These are phyloP conservation scores for Rafetus swinhoei DNA, from an alignment of 2,113 vertebrate genomes.

Conservation along the genomic window DNA sequence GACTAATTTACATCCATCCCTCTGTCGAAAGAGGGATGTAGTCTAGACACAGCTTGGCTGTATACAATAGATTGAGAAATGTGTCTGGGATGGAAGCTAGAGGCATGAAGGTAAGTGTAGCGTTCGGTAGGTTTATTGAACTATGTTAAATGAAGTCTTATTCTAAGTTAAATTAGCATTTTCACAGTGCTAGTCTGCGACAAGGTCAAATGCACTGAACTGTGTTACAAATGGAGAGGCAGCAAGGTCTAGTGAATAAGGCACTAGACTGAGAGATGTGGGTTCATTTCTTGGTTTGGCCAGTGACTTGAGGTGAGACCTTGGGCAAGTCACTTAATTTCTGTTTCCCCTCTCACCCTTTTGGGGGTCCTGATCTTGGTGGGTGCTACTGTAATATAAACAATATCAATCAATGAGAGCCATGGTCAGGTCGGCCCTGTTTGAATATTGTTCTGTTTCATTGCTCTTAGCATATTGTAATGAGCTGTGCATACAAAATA, in stretches of 20 bases:
- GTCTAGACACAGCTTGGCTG: too few relatives aligned
- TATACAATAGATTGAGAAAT: too few relatives aligned
- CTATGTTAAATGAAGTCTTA: not conserved
- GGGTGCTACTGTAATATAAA: not conserved
- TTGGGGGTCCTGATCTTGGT: constrained; percentile 8
- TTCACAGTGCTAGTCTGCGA: not conserved
- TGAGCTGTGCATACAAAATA: not conserved
- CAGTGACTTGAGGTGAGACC: not conserved
- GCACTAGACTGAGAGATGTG: not conserved
- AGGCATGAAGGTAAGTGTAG: too few relatives aligned
- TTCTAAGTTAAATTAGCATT: not conserved
- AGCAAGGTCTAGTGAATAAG: not conserved
- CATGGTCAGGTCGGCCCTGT: not conserved
- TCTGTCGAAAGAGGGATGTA: too few relatives aligned
- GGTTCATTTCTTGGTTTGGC: not conserved
- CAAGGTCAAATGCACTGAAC: not conserved
- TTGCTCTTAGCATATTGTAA: not conserved
- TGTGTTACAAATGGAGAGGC: not conserved
- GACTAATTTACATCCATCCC: too few relatives aligned
- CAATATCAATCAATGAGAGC: not conserved
- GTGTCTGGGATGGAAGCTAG: too few relatives aligned
- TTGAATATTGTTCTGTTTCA: not conserved
- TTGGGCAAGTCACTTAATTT: not conserved
- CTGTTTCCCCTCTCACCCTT: not conserved
- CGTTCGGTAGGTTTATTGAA: not conserved